A percentile compares a stretch with the other conserved stretches of the same genome.
Evolutionary conservation across 2,113 vertebrate species (phyloP).

Genomic region (Empidonax traillii): DNA sequence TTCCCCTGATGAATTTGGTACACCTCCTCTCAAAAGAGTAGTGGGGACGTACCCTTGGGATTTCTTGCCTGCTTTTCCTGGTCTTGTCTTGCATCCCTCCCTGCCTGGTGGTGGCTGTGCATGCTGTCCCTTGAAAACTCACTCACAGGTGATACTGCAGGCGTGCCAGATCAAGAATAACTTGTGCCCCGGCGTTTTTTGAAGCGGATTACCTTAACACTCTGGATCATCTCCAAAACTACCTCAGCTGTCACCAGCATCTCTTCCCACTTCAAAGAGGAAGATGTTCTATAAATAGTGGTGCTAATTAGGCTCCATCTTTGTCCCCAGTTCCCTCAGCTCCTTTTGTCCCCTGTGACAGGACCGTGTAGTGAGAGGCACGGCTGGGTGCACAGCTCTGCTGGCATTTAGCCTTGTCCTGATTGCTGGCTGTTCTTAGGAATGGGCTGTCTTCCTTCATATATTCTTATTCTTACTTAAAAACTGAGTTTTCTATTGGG

Average conservation of each 20-base stretch:
- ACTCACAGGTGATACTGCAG: not conserved
- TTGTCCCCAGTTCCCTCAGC: not conserved
- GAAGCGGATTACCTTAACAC: not conserved
- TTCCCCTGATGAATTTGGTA: not conserved
- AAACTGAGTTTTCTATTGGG: not conserved
- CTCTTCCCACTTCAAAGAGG: not conserved
- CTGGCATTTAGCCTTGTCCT: not conserved
- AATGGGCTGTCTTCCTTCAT: not conserved
- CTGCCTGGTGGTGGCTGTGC: not conserved
- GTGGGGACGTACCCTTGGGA: no score
- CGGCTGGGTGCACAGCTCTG: not conserved
- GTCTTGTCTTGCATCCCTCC: fast-evolving
- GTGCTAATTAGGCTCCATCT: not conserved
- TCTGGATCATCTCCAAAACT: not conserved
- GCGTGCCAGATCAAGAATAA: fast-evolving
- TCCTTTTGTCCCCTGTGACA: not conserved
- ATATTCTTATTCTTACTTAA: not conserved
- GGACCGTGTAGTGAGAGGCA: not conserved
- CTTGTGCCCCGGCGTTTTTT: not conserved
- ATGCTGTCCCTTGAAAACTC: not conserved
- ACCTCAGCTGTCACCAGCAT: not conserved
- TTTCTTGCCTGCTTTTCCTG: not conserved
- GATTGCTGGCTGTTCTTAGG: not conserved
- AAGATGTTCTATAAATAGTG: constrained; percentile 5
- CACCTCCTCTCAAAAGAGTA: not conserved